Evolutionary conservation across 2,888 invertebrate species (phyloP).

Genomic region (Gryllus longicercus): DNA sequence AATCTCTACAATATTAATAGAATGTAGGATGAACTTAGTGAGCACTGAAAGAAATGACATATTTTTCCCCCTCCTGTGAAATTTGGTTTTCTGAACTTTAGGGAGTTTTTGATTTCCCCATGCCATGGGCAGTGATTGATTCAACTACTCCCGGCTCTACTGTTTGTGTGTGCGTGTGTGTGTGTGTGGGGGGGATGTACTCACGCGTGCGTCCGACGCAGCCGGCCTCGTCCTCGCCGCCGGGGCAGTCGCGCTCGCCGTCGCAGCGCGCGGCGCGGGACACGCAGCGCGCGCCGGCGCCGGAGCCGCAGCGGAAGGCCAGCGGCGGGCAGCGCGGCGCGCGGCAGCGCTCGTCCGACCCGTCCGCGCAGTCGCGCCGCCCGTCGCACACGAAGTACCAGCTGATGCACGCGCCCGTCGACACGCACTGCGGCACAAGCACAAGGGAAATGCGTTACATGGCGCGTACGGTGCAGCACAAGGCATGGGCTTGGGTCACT

Average conservation of each 20-base stretch:
- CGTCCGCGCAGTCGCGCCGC: conserved; percentile 77
- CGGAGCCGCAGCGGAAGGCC: conserved; percentile 51
- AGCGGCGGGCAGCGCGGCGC: conserved; percentile 51
- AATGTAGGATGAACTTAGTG: too few relatives aligned
- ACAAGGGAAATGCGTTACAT: not conserved
- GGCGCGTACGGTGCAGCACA: too few relatives aligned
- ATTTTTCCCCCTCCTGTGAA: too few relatives aligned
- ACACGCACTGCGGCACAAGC: conserved; percentile 65
- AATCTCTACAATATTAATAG: too few relatives aligned
- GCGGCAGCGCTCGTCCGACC: conserved; percentile 69
- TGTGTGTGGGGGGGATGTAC: not conserved
- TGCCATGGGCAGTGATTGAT: too few relatives aligned
- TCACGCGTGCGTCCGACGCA: conserved; percentile 38
- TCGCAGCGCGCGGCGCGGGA: conserved; percentile 79
- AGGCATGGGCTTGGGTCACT: too few relatives aligned
- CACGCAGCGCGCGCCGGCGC: conserved; percentile 58
- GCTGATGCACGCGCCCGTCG: conserved; percentile 80
- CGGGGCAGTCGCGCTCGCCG: conserved; percentile 56
- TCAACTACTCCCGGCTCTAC: too few relatives aligned
- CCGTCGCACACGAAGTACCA: conserved; percentile 93
- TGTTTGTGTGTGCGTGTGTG: not conserved
- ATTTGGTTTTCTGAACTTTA: too few relatives aligned
- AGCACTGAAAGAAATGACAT: too few relatives aligned
- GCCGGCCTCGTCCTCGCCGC: conserved; percentile 45
- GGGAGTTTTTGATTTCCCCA: too few relatives aligned